Base-by-base conservation (phyloP, 2,113 vertebrate genomes). In the Sorex araneus region DNA sequence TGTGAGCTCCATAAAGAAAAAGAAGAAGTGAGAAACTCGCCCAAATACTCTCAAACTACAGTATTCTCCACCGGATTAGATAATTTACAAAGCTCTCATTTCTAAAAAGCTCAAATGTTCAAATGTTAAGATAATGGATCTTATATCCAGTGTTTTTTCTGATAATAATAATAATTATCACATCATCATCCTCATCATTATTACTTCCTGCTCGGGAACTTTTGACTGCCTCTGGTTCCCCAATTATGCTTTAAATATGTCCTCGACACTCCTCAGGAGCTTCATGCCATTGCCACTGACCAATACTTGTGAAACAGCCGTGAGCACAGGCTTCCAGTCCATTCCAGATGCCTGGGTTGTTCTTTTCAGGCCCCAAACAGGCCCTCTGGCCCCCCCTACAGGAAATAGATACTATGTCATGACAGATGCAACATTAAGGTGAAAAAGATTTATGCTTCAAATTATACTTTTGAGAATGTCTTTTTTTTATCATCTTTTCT, bases 21-120 rank as follows among this genome's bases (percentile, higher is more conserved):
- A 32, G 60, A 81, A 87, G 73, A 7, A 4, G 40, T 15, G 10
- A 43, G 64, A 91, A 74, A 45, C 4, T 34, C 5, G n/a, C 5
- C 18, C 70, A 47, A 18, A 6, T 18, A 75, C 79, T 90, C 81
- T 90, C 78, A 40, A 87, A 66, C n/a, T 73, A 7, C 2, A 77
- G 18, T 16, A 45, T 27, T 32, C 23, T 79, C 47, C 11, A 60
- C 30, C 50, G 89, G 81, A 70, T 84, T 66, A 90, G 40, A 60
- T 67, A 69, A 36, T 85, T 50, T 90, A 77, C 92, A 90, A 87
- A 78, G 32, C 21, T 78, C 78, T 88, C 63, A 69, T 86, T 94
- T 81, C 81, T 73, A 67, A 91, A 40, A 40, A 40, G 40, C 40
- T 40, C 40, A 40, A 83, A 92, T 50, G 69, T 74, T 60, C 69